Percentiles rank a stretch among this genome's conserved stretches.
phyloP scores from a whole-genome alignment of 2,113 vertebrate genomes.

The Cololabis saira region DNA sequence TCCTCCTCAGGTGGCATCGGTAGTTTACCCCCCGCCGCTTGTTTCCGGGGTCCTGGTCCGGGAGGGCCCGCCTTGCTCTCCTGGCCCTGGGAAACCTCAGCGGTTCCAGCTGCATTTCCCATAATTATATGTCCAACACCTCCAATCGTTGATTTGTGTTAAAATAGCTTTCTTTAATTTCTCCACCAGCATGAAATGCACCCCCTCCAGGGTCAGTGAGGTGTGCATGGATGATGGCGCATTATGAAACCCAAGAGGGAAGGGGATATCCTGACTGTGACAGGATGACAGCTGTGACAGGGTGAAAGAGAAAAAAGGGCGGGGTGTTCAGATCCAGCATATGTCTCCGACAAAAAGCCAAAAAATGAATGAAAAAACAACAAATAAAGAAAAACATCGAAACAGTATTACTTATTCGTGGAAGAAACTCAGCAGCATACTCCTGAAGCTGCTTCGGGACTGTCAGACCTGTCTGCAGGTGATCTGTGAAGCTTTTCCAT shows the following conservation, averaged over 20 bases:
- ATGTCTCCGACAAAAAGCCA: neutral
- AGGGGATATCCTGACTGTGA: constrained; percentile 63
- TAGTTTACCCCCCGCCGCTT: constrained; percentile 70
- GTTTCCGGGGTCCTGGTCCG: constrained; percentile 59
- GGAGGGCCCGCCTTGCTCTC: constrained; percentile 44
- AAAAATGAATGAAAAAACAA: too few species aligned
- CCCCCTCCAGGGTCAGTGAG: constrained; percentile 24
- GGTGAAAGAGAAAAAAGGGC: constrained; percentile 33
- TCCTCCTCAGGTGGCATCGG: constrained; percentile 85
- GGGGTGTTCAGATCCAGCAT: constrained; percentile 1
- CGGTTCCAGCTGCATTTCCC: constrained; percentile 88
- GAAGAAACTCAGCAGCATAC: constrained; percentile 28
- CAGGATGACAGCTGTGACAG: constrained; percentile 54
- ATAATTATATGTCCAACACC: constrained; percentile 69
- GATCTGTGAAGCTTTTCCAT: constrained; percentile 21
- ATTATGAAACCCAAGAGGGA: constrained; percentile 68
- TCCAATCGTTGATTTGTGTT: constrained; percentile 11
- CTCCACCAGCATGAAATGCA: constrained; percentile 39
- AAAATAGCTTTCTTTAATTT: constrained; percentile 6
- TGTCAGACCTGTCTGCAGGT: constrained; percentile 6
- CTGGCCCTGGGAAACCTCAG: constrained; percentile 73
- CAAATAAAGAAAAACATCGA: neutral
- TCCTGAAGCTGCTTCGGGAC: constrained; percentile 30
- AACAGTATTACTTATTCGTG: constrained; percentile 15
- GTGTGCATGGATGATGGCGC: constrained; percentile 11